These are phyloP conservation scores for Chaenocephalus aceratus DNA, from an alignment of 2,113 vertebrate genomes.

Conservation along the genomic window DNA sequence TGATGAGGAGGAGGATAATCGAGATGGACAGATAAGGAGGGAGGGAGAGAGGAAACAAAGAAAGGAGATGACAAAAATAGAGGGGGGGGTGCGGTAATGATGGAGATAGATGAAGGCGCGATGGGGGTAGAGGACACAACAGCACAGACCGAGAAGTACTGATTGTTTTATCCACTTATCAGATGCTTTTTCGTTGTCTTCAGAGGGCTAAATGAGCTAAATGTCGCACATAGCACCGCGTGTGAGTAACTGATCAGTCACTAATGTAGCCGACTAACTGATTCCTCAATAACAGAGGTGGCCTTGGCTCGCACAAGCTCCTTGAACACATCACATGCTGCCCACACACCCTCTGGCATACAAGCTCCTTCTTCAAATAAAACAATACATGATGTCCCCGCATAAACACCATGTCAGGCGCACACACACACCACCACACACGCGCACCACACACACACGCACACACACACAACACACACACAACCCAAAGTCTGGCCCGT, in stretches of 20 bases:
- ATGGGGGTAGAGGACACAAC: not conserved
- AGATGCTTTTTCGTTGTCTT: conserved; percentile 24
- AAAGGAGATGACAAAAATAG: conserved; percentile 60
- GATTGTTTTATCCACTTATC: conserved; percentile 52
- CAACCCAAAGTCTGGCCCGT: conserved; percentile 37
- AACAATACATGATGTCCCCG: conserved; percentile 12
- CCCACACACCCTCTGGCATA: conserved; percentile 65
- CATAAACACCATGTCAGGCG: conserved; percentile 26
- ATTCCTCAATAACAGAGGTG: conserved; percentile 56
- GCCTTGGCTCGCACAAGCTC: conserved; percentile 51
- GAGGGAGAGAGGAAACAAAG: conserved; percentile 65
- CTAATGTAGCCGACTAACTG: conserved; percentile 63
- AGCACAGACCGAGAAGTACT: not conserved
- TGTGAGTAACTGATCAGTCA: conserved; percentile 43
- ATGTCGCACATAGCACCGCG: not conserved
- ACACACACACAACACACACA: conserved; percentile 41
- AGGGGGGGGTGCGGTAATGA: conserved; percentile 23
- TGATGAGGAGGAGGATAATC: conserved; percentile 71
- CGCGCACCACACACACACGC: conserved; percentile 1
- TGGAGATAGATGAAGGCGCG: conserved; percentile 37
- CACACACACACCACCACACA: conserved; percentile 38
- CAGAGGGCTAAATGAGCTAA: conserved; percentile 43
- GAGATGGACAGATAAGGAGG: conserved; percentile 77
- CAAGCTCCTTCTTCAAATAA: conserved; percentile 22
- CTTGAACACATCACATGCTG: conserved; percentile 50